These are phyloP conservation scores for Dipodomys stephensi DNA, from an alignment of 2,113 vertebrate species.

Conservation along the genomic window DNA sequence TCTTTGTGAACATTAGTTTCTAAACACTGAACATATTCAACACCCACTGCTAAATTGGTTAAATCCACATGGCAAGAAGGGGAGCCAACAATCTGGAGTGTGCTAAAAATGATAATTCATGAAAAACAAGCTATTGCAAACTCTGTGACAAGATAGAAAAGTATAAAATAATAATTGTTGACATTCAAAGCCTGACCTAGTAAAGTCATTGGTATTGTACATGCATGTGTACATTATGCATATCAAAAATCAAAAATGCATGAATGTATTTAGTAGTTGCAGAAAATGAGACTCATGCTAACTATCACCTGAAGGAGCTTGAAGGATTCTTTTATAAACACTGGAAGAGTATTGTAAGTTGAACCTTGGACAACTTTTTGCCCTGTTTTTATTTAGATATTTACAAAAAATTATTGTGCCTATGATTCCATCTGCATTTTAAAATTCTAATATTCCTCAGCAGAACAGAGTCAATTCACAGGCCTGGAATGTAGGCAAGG, in stretches of 20 bases:
- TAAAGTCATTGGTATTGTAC: background rate
- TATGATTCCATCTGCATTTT: background rate
- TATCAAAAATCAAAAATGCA: background rate
- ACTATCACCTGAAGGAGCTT: conserved; percentile 30
- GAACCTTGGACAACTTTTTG: background rate
- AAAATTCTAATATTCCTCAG: conserved; percentile 13
- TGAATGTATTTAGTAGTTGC: background rate
- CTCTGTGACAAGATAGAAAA: conserved; percentile 59
- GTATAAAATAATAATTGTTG: conserved; percentile 32
- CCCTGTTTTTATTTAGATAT: too few relatives aligned
- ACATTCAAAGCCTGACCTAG: background rate
- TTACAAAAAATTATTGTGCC: too few relatives aligned
- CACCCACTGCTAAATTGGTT: conserved; percentile 69
- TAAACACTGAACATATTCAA: conserved; percentile 59
- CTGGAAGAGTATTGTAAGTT: background rate
- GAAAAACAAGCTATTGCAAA: conserved; percentile 71
- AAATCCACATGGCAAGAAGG: conserved; percentile 73
- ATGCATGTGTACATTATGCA: background rate
- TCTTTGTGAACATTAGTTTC: conserved; percentile 65
- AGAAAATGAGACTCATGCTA: background rate
- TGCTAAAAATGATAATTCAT: conserved; percentile 75
- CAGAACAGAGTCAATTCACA: background rate
- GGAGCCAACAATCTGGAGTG: conserved; percentile 70
- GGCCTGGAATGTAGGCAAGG: background rate
- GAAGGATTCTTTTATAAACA: conserved; percentile 8